phyloP scores from a whole-genome alignment of 2,113 vertebrate species.

The Nothoprocta pentlandii region DNA sequence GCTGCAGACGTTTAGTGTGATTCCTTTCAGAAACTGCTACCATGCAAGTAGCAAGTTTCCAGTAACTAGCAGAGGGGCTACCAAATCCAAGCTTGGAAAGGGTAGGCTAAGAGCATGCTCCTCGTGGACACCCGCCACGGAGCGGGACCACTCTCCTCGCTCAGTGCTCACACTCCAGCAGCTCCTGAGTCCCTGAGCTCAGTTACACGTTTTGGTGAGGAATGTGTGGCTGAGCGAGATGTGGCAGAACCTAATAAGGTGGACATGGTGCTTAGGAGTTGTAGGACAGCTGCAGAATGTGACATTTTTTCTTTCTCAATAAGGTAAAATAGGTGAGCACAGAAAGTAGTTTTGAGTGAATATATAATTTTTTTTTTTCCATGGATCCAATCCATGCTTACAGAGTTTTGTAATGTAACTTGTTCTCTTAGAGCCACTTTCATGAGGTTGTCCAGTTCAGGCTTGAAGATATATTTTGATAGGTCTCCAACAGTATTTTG shows the following conservation, averaged over 20 bases:
- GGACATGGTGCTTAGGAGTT: neutral
- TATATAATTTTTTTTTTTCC: neutral
- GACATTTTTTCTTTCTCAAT: neutral
- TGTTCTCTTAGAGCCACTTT: neutral
- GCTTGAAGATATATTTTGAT: neutral
- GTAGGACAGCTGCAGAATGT: neutral
- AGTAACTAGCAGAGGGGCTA: neutral
- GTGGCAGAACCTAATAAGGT: neutral
- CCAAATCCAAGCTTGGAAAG: neutral
- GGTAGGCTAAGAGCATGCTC: neutral
- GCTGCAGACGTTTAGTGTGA: neutral
- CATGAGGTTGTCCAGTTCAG: neutral
- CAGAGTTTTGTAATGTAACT: neutral
- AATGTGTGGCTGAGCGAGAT: neutral
- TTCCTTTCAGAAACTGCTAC: neutral
- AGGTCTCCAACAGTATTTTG: neutral
- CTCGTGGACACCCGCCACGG: neutral
- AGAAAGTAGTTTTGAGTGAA: neutral
- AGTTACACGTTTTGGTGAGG: neutral
- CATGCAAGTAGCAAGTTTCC: neutral
- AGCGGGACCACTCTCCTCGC: neutral
- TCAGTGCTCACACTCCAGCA: neutral
- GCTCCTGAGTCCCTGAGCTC: neutral
- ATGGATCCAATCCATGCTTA: neutral
- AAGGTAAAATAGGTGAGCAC: fast-evolving